phyloP scores from a whole-genome alignment of 2,113 vertebrate species.

The Neomonachus schauinslandi region DNA sequence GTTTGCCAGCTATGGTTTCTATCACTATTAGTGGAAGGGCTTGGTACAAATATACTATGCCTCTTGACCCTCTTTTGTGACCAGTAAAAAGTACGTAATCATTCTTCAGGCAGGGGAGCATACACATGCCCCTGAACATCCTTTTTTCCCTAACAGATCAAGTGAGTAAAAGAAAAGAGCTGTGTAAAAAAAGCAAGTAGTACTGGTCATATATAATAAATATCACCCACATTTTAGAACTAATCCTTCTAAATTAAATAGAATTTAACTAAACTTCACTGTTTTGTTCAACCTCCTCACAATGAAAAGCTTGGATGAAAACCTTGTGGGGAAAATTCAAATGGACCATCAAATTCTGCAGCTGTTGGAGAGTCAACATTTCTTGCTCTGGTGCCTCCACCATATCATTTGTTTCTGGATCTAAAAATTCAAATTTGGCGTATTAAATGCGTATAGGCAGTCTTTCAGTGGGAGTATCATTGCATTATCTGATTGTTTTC shows the following conservation, averaged over 20 bases:
- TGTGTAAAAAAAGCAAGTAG: not conserved
- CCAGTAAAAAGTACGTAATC: not conserved
- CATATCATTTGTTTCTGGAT: not conserved
- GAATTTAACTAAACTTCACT: not conserved
- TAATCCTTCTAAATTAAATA: not conserved
- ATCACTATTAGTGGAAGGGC: not conserved
- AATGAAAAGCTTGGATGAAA: not conserved
- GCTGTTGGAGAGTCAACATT: slow-evolving; percentile 19
- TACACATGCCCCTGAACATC: not conserved
- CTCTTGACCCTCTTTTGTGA: slow-evolving; percentile 52
- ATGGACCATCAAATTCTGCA: slow-evolving; percentile 29
- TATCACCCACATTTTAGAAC: not conserved
- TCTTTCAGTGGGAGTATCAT: not conserved
- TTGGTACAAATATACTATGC: not conserved
- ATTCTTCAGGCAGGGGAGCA: not conserved
- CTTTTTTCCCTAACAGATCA: not conserved
- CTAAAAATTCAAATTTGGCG: not conserved
- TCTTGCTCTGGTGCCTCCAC: not conserved
- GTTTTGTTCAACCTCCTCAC: not conserved
- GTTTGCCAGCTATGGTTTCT: slow-evolving; percentile 28
- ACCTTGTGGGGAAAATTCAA: slow-evolving; percentile 14
- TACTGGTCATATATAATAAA: not conserved
- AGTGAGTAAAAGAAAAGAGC: not conserved
- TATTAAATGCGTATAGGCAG: not conserved
- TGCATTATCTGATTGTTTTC: slow-evolving; percentile 14